Evolutionary conservation across 2,113 vertebrate species (phyloP), one percentile per base, ranked within the genome.

Genomic region (Haliaeetus leucogaster): DNA sequence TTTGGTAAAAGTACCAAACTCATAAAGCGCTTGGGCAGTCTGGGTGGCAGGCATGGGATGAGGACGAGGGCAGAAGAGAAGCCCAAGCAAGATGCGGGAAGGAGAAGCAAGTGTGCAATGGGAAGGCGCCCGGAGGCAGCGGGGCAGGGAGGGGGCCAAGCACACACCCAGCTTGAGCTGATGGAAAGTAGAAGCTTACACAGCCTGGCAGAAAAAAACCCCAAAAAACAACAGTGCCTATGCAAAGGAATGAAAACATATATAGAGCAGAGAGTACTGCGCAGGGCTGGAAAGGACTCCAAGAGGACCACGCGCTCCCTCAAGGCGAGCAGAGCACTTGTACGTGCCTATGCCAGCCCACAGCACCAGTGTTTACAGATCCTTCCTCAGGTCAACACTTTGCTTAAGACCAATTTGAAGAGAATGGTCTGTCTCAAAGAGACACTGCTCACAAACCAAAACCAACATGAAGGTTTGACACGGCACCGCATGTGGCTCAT

Each of bases 401-500:
- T 7, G 30, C 55, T 47, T 25, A 20, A 23, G 10, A 17, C 34
- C 34, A 3, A 6, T 15, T 12, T 40, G 63, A 27, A 48, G 65
- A 26, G 63, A 30, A 18, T 3, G 73, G 65, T 17, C 30, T 70
- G 48, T 34, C 43, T 50, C 70, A 67, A 21, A 58, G 52, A 50
- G 38, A 56, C 30, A 11, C 26, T 13, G 42, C 56, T 50, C 30
- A 58, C 38, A 52, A 50, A 29, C 61, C 42, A 32, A n/a, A 74
- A 38, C 25, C 55, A n/a, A 15, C 2, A 3, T 0, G 8, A 63
- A 45, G 68, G 32, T 15, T 27, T 67, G 59, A 36, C 53, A 21
- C 0, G 6, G 48, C 32, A 26, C 36, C 2, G 0, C 13, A 5
- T 1, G 48, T 12, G 12, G 34, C 20, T 23, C 8, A 1, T 0